Percentiles rank a stretch among this genome's conserved stretches.
Conservation (phyloP, 2,888 invertebrate species). For the Trypoxylon attenuatum region DNA sequence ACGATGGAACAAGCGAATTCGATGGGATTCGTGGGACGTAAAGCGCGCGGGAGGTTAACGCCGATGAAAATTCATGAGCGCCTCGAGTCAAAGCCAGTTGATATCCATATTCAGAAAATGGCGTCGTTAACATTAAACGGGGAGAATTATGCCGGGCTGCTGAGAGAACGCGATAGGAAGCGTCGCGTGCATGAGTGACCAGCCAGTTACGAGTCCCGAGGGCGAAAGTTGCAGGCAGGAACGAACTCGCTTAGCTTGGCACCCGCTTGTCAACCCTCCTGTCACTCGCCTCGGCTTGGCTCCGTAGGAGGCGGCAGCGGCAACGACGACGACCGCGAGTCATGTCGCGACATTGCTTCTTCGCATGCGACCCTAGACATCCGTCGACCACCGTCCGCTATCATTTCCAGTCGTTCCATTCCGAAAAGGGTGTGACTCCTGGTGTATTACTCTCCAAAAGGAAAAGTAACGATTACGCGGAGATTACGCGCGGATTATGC, state of each 20-base stretch:
- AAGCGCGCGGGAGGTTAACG: slow-evolving; percentile 36
- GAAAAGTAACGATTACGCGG: slow-evolving; percentile 57
- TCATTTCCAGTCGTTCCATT: slow-evolving; percentile 69
- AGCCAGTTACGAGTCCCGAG: slow-evolving; percentile 44
- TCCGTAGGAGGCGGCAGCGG: too few species aligned
- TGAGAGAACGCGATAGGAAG: slow-evolving; percentile 23
- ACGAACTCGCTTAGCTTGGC: neutral
- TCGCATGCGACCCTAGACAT: slow-evolving; percentile 69
- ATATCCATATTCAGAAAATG: slow-evolving; percentile 72
- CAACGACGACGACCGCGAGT: slow-evolving; percentile 1
- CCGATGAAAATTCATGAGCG: slow-evolving; percentile 72
- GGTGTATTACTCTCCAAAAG: slow-evolving; percentile 61
- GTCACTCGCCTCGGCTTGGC: too few species aligned
- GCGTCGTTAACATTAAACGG: slow-evolving; percentile 73
- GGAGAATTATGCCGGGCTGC: slow-evolving; percentile 65
- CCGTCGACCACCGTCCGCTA: slow-evolving; percentile 54
- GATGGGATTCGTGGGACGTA: slow-evolving; percentile 32
- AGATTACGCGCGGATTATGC: slow-evolving; percentile 61
- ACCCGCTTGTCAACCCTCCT: slow-evolving; percentile 2
- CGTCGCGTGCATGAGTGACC: slow-evolving; percentile 45
- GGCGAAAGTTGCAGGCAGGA: slow-evolving; percentile 13
- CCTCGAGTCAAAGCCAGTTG: slow-evolving; percentile 63
- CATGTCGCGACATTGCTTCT: slow-evolving; percentile 65
- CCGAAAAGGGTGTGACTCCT: slow-evolving; percentile 65
- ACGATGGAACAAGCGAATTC: too few species aligned